A percentile compares a stretch with the other conserved stretches of the same genome.
Evolutionary conservation across 2,888 invertebrate genomes (phyloP).

Genomic region (Xanthorhoe designata): DNA sequence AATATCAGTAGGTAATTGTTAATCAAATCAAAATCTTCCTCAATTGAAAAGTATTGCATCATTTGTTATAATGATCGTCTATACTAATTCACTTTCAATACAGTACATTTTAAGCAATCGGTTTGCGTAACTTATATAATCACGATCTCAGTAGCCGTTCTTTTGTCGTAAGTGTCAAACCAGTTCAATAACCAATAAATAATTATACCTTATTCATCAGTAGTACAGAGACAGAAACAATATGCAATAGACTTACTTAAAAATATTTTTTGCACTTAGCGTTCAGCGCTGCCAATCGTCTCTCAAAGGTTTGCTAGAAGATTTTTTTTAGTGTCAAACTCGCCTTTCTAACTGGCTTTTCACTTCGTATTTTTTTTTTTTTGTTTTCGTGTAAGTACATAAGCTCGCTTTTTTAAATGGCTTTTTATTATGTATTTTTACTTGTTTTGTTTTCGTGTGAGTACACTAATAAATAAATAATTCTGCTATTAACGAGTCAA

Average conservation of each 20-base stretch:
- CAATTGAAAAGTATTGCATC: constrained; percentile 1
- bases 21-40: neutral
- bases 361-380: too few relatives aligned
- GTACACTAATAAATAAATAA: too few relatives aligned
- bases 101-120: constrained; percentile 22
- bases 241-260: neutral
- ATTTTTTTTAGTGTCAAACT: too few relatives aligned
- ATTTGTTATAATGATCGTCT: neutral
- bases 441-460: too few relatives aligned
- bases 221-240: constrained; percentile 1
- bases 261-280: too few relatives aligned
- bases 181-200: constrained; percentile 38
- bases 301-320: too few relatives aligned
- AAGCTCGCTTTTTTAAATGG: too few relatives aligned
- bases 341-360: too few relatives aligned
- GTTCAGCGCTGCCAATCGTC: too few relatives aligned
- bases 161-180: constrained; percentile 36
- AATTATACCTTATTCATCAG: constrained; percentile 43
- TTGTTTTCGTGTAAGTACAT: too few relatives aligned
- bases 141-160: constrained; percentile 42
- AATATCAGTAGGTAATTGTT: neutral
- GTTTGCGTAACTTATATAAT: constrained; percentile 30
- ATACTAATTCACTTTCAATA: constrained; percentile 27
- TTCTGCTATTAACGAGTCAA: too few relatives aligned
- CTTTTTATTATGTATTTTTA: too few relatives aligned